Base-by-base conservation (phyloP, 37 sponge, comb jelly and placozoan genomes). In the Oscarella lobularis region DNA sequence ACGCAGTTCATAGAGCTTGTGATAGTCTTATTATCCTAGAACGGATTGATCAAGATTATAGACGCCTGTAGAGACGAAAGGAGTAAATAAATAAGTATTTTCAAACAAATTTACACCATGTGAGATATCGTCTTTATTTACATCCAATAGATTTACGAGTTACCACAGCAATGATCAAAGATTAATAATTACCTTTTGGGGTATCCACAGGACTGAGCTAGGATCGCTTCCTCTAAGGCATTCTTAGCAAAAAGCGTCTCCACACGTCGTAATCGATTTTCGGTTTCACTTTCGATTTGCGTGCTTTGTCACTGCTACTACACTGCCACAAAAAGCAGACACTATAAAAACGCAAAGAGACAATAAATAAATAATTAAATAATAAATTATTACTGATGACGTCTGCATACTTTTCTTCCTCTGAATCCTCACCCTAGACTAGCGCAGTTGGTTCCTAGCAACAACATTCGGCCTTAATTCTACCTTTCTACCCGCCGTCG, bases 381-480 rank as follows among this genome's bases (percentile, higher is more conserved):
- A n/a, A n/a, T n/a, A n/a, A n/a, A n/a, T n/a, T n/a, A n/a, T n/a
- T n/a, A n/a, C n/a, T n/a, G n/a, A n/a, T n/a, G n/a, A n/a, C n/a
- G n/a, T n/a, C n/a, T n/a, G n/a, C n/a, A n/a, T n/a, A n/a, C n/a
- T n/a, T n/a, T n/a, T n/a, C n/a, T n/a, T 30, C 31, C 41, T 41
- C 65, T 27, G 1, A 31, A 1, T 3, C 70, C 39, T 67, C 30
- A 81, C n/a, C 1, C 76, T 31, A 55, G 38, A 39, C 82, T 76
- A 81, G 75, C 67, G 75, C 29, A 81, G 75, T 4, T 75, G 76
- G 48, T 81, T 81, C 40, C 66, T 27, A 3, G 82, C 39, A 5
- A n/a, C n/a, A n/a, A 32, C 40, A 1, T 39, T n/a, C 0, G 82
- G 82, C 60, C 60, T 48, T 48, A 9, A 20, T 48, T 20, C 60